Percentiles rank a stretch among this genome's conserved stretches.
These are phyloP conservation scores for Scaptomyza graminum DNA, from an alignment of 1,140 invertebrate species.

Conservation along the genomic window DNA sequence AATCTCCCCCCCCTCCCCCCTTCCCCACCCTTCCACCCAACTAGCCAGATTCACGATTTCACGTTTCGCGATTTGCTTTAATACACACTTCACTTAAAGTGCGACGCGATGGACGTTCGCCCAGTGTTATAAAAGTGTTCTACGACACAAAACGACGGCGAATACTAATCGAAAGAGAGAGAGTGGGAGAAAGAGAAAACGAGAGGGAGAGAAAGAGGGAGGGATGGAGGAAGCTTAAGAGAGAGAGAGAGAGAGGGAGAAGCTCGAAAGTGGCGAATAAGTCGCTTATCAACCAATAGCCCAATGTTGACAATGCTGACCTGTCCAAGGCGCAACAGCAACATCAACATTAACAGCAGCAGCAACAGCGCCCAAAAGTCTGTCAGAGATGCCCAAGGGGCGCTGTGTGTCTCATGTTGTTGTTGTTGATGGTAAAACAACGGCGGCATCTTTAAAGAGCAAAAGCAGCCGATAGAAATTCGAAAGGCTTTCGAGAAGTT, in stretches of 20 bases:
- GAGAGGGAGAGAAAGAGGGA: not conserved
- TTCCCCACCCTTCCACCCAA: not conserved
- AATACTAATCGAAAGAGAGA: conserved; percentile 7
- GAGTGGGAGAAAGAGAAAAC: conserved; percentile 10
- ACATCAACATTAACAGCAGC: conserved; percentile 26
- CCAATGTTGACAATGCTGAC: conserved; percentile 53
- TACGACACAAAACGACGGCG: conserved; percentile 2
- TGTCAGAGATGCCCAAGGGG: conserved; percentile 22
- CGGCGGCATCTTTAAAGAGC: conserved; percentile 34
- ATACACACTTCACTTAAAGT: conserved; percentile 47
- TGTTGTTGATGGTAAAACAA: not conserved
- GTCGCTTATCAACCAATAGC: conserved; percentile 38
- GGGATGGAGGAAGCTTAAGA: not conserved
- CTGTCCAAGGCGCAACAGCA: conserved; percentile 54
- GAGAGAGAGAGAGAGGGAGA: conserved; percentile 1
- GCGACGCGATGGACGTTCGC: conserved; percentile 12
- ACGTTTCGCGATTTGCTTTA: conserved; percentile 32
- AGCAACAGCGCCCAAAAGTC: conserved; percentile 48
- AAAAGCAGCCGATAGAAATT: conserved; percentile 31
- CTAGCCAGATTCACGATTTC: conserved; percentile 15
- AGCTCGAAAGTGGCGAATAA: conserved; percentile 10
- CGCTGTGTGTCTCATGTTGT: not conserved
- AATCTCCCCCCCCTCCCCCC: conserved; percentile 3
- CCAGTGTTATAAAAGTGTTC: conserved; percentile 44
- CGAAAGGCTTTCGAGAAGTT: conserved; percentile 50